Base-by-base conservation (phyloP, 2,113 vertebrate species). In the Hassar affinis region DNA sequence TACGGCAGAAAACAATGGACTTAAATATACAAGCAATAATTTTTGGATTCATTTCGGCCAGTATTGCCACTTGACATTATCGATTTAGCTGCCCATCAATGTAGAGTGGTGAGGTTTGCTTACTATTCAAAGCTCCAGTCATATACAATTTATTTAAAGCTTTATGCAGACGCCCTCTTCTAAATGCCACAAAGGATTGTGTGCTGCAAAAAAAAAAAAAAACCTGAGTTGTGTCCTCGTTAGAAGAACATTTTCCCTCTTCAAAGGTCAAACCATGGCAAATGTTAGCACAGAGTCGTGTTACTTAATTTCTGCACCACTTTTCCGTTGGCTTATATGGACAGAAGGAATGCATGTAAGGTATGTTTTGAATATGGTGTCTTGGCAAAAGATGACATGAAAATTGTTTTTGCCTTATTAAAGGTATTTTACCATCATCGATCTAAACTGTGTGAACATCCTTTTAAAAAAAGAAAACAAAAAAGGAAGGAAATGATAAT, bases 81-180 rank as follows among this genome's bases (percentile, higher is more conserved):
- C 38, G 2, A 8, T 61, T 61, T 11, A 69, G 62, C 12, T 11
- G 47, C 66, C 69, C 22, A 76, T 76, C 22, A 15, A 7, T 20
- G 14, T 17, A n/a, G 51, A 45, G 22, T 78, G 17, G 51, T n/a
- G 54, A 56, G 8, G 27, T 61, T 30, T 25, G 33, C 30, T 51
- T 52, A 52, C 7, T 17, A 22, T n/a, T 83, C 25, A 47, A 54
- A 78, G 62, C 25, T 33, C 52, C 5, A 79, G 45, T 68, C 47
- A 59, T 17, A 35, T 25, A 56, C 22, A 10, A 10, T 79, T 57
- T 71, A 64, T 61, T 22, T 33, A 18, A 68, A 61, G 8, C 0
- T 68, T 82, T 83, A 83, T 83, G 75, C 77, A 84, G 79, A 79
- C n/a, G 38, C 9, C 18, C 51, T 45, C 35, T 68, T 78, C 22